Conservation (phyloP, 2,888 invertebrate species). For the Nymphalis polychloros region DNA sequence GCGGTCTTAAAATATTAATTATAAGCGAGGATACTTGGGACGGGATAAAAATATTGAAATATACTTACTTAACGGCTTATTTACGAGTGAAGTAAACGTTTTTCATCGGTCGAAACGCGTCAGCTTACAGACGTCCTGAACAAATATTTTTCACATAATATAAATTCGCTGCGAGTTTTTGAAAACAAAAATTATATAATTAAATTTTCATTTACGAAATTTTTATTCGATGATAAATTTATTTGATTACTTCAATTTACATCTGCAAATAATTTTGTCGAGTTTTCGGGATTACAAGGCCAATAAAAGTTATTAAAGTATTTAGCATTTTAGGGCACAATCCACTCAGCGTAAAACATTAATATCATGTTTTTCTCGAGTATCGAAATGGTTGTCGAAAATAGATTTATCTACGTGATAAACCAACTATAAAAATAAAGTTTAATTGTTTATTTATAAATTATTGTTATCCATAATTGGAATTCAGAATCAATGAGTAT, state of each 20-base stretch:
- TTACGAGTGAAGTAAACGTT: slow-evolving; percentile 9
- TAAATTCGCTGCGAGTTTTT: neutral
- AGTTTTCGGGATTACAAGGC: too few species aligned
- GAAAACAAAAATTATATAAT: too few species aligned
- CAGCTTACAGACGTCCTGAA: slow-evolving; percentile 8
- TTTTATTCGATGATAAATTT: neutral
- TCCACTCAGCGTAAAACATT: neutral
- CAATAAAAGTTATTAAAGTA: too few species aligned
- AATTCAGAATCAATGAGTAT: too few species aligned
- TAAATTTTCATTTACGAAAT: neutral
- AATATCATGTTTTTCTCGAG: neutral
- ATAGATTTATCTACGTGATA: too few species aligned
- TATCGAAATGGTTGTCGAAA: too few species aligned
- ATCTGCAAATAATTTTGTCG: too few species aligned
- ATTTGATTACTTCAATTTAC: too few species aligned
- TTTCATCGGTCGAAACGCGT: slow-evolving; percentile 16
- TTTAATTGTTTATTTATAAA: too few species aligned
- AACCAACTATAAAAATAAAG: too few species aligned
- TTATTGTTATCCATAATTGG: too few species aligned
- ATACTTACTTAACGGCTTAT: slow-evolving; percentile 31
- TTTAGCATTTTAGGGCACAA: neutral
- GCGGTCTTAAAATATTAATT: slow-evolving; percentile 40
- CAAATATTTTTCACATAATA: slow-evolving; percentile 1
- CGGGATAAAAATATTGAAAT: slow-evolving; percentile 28
- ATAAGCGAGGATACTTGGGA: slow-evolving; percentile 31